phyloP scores from a whole-genome alignment of 35 echinoderm and acorn worm genomes.

The Strongylocentrotus purpuratus region DNA sequence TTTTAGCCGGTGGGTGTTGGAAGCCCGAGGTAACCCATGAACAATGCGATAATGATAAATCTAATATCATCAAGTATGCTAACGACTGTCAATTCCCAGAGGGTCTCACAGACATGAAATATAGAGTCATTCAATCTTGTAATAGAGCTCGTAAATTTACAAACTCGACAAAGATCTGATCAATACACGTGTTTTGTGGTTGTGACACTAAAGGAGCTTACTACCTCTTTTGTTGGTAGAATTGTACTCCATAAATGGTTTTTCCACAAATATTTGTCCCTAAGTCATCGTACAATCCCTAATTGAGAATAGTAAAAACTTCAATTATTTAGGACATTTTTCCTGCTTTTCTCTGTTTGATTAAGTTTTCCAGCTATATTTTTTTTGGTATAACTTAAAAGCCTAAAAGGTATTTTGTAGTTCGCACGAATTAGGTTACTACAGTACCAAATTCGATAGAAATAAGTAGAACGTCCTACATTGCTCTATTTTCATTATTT shows the following conservation, averaged over 20 bases:
- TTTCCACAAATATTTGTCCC: conserved; percentile 7
- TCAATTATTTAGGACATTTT: not conserved
- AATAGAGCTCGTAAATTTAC: not conserved
- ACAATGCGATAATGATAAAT: not conserved
- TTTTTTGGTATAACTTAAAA: not conserved
- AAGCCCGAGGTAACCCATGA: not conserved
- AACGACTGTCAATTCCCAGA: conserved; percentile 16
- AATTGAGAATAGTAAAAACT: not conserved
- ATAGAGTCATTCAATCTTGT: conserved; percentile 3
- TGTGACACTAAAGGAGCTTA: not conserved
- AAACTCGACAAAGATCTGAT: not conserved
- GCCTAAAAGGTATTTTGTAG: not conserved
- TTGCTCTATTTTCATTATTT: not conserved
- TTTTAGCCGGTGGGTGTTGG: not conserved
- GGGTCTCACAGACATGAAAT: not conserved
- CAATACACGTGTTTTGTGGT: not conserved
- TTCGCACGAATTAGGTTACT: not conserved
- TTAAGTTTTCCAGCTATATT: not conserved
- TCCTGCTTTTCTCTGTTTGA: not conserved
- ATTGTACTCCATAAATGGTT: not conserved
- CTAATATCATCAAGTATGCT: not conserved
- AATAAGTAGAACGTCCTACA: not conserved
- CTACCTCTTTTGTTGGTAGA: not conserved
- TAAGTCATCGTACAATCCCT: not conserved
- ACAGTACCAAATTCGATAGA: not conserved